Base-by-base conservation (phyloP, 2,797 vertebrate species). In the Paramormyrops hopkinsi region DNA sequence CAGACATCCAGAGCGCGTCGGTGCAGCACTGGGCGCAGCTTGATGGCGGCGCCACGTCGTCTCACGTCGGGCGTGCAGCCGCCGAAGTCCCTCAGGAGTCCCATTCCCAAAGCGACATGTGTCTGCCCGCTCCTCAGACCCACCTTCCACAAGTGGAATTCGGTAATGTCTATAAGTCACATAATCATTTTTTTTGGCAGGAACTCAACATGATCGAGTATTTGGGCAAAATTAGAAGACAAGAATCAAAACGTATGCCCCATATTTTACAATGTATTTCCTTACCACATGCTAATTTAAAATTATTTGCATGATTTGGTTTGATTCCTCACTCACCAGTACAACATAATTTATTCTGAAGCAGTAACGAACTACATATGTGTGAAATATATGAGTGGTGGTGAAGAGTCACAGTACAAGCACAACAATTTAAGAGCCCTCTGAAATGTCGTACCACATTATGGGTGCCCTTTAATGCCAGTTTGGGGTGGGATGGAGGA, bases 161-260 rank as follows among this genome's bases (percentile, higher is more conserved):
- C 86, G 91, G 92, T 93, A 89, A 89, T 59, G 54, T 25, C 2
- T 76, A 3, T 53, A 85, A 48, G 76, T 33, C 41, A 44, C 12
- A 14, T 17, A 53, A 65, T 29, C 29, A 17, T 53, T 53, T 2
- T 0, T 54, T n/a, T 17, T 82, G 7, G 41, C 8, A 73, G 12
- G 11, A 86, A 44, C 19, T 8, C 7, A n/a, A 89, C 25, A 84
- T 33, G 33, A 54, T 56, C 22, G 62, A 84, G 41, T 79, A 44
- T 79, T 79, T 79, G 19, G 37, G 73, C 73, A 44, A 41, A 79
- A n/a, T 79, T 46, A n/a, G 73, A 82, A 19, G 17, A 2, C 37
- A 41, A 41, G 14, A 19, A 44, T 44, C 6, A n/a, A 44, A 79
- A 37, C 37, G 33, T 76, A 41, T 14, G 69, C 11, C 14, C 33